Percentiles rank a stretch among this genome's conserved stretches.
phyloP scores from a whole-genome alignment of 2,888 invertebrate genomes.

The Drosophila trichaetosa region DNA sequence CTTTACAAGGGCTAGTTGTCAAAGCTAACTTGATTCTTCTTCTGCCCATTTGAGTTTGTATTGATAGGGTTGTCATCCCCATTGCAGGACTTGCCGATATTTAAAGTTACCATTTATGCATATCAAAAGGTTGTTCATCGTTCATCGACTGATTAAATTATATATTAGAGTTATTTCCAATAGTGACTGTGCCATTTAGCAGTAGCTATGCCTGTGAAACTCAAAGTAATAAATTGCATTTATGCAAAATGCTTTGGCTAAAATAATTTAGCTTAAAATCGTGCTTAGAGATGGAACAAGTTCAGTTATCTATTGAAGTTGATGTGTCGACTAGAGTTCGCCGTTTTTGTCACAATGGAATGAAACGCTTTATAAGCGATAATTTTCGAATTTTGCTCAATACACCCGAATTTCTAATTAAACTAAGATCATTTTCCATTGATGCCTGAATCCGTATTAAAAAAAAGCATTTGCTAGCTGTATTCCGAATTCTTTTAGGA shows the following conservation, averaged over 20 bases:
- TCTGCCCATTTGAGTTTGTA: not conserved
- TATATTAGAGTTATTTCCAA: not conserved
- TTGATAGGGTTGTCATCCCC: not conserved
- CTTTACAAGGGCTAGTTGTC: not conserved
- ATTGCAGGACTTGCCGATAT: not conserved
- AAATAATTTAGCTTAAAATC: slow-evolving; percentile 13
- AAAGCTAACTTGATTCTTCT: not conserved
- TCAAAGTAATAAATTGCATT: not conserved
- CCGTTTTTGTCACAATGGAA: not conserved
- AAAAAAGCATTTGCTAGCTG: not conserved
- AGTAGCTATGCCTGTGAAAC: not conserved
- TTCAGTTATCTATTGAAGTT: not conserved
- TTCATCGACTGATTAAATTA: too few relatives aligned
- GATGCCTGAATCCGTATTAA: not conserved
- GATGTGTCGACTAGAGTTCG: not conserved
- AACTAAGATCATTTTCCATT: not conserved
- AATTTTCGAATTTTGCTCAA: not conserved
- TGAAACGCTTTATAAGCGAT: not conserved
- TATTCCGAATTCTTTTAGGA: slow-evolving; percentile 15
- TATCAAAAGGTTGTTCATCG: too few relatives aligned
- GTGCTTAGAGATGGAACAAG: not conserved
- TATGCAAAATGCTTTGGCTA: slow-evolving; percentile 10
- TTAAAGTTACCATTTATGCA: too few relatives aligned
- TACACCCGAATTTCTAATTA: not conserved
- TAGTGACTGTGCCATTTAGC: not conserved